These are phyloP conservation scores for Carapus acus DNA, from an alignment of 2,797 vertebrate species.

Conservation along the genomic window DNA sequence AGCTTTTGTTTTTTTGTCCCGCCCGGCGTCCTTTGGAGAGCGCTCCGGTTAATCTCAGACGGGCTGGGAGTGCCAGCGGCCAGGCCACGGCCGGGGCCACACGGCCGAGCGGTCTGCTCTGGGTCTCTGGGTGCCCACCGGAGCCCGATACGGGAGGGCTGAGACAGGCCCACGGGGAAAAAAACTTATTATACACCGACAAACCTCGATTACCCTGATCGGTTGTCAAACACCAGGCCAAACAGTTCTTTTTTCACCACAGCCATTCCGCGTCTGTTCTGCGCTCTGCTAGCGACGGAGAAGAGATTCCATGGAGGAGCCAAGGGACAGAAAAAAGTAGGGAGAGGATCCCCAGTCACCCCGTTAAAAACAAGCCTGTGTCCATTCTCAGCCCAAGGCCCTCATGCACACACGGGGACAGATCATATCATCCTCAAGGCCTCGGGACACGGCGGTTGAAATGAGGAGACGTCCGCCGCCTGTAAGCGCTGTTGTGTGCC, in stretches of 20 bases:
- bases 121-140: slow-evolving; percentile 37
- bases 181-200: slow-evolving; percentile 24
- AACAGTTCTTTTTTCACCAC: slow-evolving; percentile 19
- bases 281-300: slow-evolving; percentile 60
- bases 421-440: slow-evolving; percentile 25
- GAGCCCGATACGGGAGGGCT: slow-evolving; percentile 36
- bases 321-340: slow-evolving; percentile 27
- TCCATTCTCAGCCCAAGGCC: slow-evolving; percentile 44
- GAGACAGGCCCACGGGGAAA: slow-evolving; percentile 17
- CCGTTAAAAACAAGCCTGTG: slow-evolving; percentile 31
- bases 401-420: slow-evolving; percentile 20
- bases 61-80: slow-evolving; percentile 64
- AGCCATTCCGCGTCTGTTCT: slow-evolving; percentile 58
- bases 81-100: slow-evolving; percentile 70
- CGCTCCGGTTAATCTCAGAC: slow-evolving; percentile 39
- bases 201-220: slow-evolving; percentile 10
- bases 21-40: slow-evolving; percentile 11
- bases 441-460: slow-evolving; percentile 47
- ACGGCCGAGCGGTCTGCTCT: slow-evolving; percentile 57
- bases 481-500: slow-evolving; percentile 67
- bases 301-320: slow-evolving; percentile 50
- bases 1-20: slow-evolving; percentile 21
- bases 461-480: slow-evolving; percentile 47
- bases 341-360: slow-evolving; percentile 32
- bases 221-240: background rate